Evolutionary conservation across 2,797 vertebrate genomes (phyloP), one percentile per base, ranked within the genome.

Genomic region (Acanthopagrus latus): DNA sequence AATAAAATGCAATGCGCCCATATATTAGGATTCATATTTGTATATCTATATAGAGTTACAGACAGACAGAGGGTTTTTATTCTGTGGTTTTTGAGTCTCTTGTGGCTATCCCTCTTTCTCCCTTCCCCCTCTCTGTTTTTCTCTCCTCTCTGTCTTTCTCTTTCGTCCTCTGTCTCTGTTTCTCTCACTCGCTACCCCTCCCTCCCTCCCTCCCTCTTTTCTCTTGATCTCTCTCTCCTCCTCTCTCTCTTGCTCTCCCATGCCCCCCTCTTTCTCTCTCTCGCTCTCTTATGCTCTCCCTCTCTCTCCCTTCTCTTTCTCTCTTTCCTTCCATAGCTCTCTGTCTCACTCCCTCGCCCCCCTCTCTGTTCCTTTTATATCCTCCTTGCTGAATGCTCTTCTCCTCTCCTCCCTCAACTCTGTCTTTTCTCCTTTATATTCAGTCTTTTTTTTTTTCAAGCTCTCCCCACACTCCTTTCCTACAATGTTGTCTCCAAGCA

Each of bases 311-410:
- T 88, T 88, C 89, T 84, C 80, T 92, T 84, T 87, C 86, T 93
- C 93, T 92, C 88, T 89, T 88, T 92, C 93, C 90, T 92, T 88
- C 92, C 89, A 91, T 93, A 90, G 91, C 91, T 90, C 91, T 92
- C 90, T 91, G 91, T 93, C 90, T 93, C 90, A 89, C 90, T 92
- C 91, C 88, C 85, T 91, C 90, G 81, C 88, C 92, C 91, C 90
- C 91, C 92, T 92, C 92, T 91, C 90, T 91, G 91, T 94, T 95
- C 93, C 94, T 95, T 95, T 95, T 95, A 94, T 95, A 94, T 95
- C 94, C 94, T 95, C 93, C 92, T 94, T 94, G 91, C 92, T 95
- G 93, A 95, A 95, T 95, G 94, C 93, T 95, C 93, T 94, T 94
- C 93, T 95, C 93, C 92, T 94, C 91, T 94, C 93, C 93, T 95